These are phyloP conservation scores for Forficula auricularia DNA, from an alignment of 1,140 invertebrate species.

Conservation along the genomic window DNA sequence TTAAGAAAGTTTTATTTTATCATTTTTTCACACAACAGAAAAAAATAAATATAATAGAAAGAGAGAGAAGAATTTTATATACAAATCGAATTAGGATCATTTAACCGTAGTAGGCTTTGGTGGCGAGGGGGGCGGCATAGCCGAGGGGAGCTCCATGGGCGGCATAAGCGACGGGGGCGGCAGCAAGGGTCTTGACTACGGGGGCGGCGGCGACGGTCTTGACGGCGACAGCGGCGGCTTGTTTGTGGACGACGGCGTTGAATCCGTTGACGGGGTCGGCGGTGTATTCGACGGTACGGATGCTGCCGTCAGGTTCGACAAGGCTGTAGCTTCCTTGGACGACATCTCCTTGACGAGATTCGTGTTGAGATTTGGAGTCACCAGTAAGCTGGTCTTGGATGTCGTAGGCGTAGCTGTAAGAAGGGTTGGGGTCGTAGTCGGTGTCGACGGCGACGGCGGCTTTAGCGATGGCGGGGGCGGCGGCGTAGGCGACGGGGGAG, in stretches of 20 bases:
- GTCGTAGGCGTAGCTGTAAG: conserved; percentile 12
- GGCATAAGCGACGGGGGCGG: conserved; percentile 3
- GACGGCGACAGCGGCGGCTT: conserved; percentile 10
- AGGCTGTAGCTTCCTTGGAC: conserved; percentile 13
- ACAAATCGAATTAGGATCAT: too few relatives aligned
- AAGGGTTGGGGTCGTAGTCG: conserved; percentile 13
- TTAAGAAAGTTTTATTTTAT: too few relatives aligned
- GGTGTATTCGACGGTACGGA: conserved; percentile 18
- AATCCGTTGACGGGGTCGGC: conserved; percentile 20
- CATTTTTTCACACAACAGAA: too few relatives aligned
- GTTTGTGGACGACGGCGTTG: conserved; percentile 16
- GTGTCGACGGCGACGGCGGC: conserved; percentile 16
- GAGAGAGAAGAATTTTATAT: too few relatives aligned
- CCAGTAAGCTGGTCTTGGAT: conserved; percentile 19
- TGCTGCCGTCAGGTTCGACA: conserved; percentile 16
- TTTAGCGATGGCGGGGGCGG: conserved; percentile 11
- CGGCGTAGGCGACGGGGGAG: conserved; percentile 8
- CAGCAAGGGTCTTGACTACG: conserved; percentile 1
- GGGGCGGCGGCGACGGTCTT: conserved; percentile 4
- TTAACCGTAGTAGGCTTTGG: too few relatives aligned
- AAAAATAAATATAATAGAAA: too few relatives aligned
- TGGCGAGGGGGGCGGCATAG: neutral
- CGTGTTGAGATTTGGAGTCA: conserved; percentile 15
- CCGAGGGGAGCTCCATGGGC: conserved; percentile 6
- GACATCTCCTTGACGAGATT: conserved; percentile 12